phyloP scores from a whole-genome alignment of 1,140 invertebrate species.

The Bombus polaris region DNA sequence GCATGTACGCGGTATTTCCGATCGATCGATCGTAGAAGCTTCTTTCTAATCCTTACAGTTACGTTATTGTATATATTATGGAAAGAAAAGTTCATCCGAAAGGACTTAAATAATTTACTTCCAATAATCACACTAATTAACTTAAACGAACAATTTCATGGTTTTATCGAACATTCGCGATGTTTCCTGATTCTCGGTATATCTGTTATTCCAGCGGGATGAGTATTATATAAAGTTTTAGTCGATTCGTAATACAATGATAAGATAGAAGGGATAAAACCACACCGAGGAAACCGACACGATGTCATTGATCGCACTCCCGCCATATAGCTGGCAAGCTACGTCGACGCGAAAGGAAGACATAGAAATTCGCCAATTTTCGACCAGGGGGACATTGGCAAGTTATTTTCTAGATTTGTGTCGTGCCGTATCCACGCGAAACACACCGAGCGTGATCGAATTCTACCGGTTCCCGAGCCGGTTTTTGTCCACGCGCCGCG shows the following conservation, averaged over 20 bases:
- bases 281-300: slow-evolving; percentile 24
- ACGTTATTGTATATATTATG: background rate
- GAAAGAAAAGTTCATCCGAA: background rate
- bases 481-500: slow-evolving; percentile 43
- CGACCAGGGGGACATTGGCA: background rate
- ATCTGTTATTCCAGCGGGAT: background rate
- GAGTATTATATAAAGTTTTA: slow-evolving; percentile 34
- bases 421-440: background rate
- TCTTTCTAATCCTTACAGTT: no score
- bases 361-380: slow-evolving; percentile 39
- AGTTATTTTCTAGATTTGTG: background rate
- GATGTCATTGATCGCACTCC: slow-evolving; percentile 18
- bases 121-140: background rate
- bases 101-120: background rate
- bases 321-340: no score
- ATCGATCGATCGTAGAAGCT: no score
- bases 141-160: background rate
- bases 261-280: slow-evolving; percentile 35
- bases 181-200: background rate
- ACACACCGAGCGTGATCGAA: slow-evolving; percentile 16
- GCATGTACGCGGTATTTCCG: background rate
- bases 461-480: slow-evolving; percentile 60
- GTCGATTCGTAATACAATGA: slow-evolving; percentile 37
- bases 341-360: slow-evolving; percentile 12
- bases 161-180: background rate